Conservation (phyloP, 2,888 invertebrate genomes). For the Eristalis pertinax region DNA sequence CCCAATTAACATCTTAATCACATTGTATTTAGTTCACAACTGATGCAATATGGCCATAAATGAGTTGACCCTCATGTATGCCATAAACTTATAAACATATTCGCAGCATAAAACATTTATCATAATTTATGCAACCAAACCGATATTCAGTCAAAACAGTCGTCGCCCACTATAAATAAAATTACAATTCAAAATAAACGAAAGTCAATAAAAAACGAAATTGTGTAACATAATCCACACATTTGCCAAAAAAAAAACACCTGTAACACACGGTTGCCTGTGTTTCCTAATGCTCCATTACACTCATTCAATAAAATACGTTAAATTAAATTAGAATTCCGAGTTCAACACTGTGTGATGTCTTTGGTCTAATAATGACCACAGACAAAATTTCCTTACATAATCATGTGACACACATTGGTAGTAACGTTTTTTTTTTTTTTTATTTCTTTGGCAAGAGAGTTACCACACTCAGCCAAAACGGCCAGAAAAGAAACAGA, state of each 20-base stretch:
- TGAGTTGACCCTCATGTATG: not conserved
- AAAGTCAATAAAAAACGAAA: conserved; percentile 31
- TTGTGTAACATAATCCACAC: not conserved
- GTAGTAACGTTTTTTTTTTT: conserved; percentile 24
- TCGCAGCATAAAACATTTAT: not conserved
- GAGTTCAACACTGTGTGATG: conserved; percentile 28
- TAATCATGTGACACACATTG: conserved; percentile 48
- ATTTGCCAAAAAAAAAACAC: conserved; percentile 16
- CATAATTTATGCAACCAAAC: not conserved
- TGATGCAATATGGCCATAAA: not conserved
- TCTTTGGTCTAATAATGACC: conserved; percentile 63
- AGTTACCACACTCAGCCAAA: conserved; percentile 46
- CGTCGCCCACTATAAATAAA: not conserved
- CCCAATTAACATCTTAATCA: too few relatives aligned
- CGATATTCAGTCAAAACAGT: not conserved
- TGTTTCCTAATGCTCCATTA: conserved; percentile 33
- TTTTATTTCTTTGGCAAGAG: conserved; percentile 48
- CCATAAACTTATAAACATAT: not conserved
- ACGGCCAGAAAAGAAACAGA: not conserved
- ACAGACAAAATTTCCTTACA: conserved; percentile 40
- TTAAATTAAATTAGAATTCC: conserved; percentile 55
- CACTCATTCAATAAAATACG: conserved; percentile 22
- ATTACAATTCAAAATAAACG: not conserved
- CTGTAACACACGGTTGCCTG: conserved; percentile 9
- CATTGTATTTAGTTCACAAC: not conserved